phyloP scores from a whole-genome alignment of 2,113 vertebrate species.

The Myrmecophaga tridactyla region DNA sequence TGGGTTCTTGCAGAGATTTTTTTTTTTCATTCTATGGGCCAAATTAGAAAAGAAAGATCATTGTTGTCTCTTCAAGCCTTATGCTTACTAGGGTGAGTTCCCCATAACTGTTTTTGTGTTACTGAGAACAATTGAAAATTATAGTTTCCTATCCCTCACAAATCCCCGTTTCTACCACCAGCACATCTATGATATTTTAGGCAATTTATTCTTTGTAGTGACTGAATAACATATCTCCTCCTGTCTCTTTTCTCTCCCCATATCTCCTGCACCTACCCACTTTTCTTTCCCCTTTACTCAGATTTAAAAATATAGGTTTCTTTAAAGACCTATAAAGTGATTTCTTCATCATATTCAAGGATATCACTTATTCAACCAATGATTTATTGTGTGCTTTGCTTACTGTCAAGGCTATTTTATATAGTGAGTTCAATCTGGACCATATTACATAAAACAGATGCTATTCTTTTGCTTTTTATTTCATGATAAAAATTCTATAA shows the following conservation, averaged over 20 bases:
- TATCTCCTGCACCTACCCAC: background rate
- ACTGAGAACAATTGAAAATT: background rate
- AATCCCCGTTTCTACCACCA: background rate
- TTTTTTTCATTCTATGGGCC: background rate
- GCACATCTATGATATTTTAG: background rate
- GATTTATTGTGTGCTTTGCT: conserved; percentile 11
- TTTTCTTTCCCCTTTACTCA: background rate
- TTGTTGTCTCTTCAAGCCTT: background rate
- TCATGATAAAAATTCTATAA: background rate
- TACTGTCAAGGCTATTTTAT: background rate
- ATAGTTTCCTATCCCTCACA: background rate
- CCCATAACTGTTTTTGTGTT: background rate
- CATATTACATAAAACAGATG: background rate
- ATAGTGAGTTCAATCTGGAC: background rate
- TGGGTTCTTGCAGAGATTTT: background rate
- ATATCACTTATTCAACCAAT: background rate
- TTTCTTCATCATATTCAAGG: background rate
- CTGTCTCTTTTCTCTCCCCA: background rate
- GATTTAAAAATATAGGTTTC: background rate
- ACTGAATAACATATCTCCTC: background rate
- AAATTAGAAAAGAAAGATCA: background rate
- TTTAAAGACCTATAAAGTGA: conserved; percentile 8
- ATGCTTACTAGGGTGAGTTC: background rate
- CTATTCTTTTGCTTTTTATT: conserved; percentile 42
- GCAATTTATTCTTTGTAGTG: background rate